Conservation (phyloP, 2,113 vertebrate genomes). For the Corythornis madagascariensis region DNA sequence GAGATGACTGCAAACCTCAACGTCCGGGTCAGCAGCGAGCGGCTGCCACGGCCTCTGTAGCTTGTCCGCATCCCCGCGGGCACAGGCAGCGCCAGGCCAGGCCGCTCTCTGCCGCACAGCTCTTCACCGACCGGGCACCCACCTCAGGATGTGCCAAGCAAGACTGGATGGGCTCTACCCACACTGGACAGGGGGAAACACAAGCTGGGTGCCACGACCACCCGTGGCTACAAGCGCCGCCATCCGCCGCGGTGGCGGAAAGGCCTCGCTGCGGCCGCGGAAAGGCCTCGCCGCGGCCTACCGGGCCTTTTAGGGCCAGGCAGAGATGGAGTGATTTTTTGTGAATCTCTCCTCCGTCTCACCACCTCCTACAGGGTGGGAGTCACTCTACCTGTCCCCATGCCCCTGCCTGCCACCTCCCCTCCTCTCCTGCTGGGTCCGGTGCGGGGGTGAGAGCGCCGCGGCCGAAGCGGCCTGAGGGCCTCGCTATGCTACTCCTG, state of each 20-base stretch:
- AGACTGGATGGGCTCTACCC: not conserved
- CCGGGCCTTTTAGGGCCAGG: not conserved
- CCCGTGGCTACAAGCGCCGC: too few species aligned
- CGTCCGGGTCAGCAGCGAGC: not conserved
- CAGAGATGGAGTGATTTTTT: rapidly evolving
- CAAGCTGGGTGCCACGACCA: not conserved
- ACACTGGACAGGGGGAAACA: conserved; percentile 49
- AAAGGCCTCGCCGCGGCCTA: too few species aligned
- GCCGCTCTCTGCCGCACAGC: too few species aligned
- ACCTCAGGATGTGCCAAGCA: too few species aligned
- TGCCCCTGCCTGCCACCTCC: not conserved
- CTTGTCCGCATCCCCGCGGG: not conserved
- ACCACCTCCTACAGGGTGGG: rapidly evolving
- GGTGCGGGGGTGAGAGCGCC: conserved; percentile 52
- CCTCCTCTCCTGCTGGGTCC: not conserved
- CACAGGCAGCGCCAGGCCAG: too few species aligned
- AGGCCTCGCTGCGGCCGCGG: too few species aligned
- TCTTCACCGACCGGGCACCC: too few species aligned
- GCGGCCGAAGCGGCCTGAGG: not conserved
- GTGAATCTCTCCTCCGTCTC: not conserved
- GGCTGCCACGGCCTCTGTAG: not conserved
- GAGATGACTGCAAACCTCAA: not conserved
- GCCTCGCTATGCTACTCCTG: not conserved
- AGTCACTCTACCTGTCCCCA: too few species aligned
- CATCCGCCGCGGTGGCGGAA: too few species aligned